Percentiles rank a stretch among this genome's conserved stretches.
phyloP scores from a whole-genome alignment of 2,113 vertebrate species.

The Camarhynchus parvulus region DNA sequence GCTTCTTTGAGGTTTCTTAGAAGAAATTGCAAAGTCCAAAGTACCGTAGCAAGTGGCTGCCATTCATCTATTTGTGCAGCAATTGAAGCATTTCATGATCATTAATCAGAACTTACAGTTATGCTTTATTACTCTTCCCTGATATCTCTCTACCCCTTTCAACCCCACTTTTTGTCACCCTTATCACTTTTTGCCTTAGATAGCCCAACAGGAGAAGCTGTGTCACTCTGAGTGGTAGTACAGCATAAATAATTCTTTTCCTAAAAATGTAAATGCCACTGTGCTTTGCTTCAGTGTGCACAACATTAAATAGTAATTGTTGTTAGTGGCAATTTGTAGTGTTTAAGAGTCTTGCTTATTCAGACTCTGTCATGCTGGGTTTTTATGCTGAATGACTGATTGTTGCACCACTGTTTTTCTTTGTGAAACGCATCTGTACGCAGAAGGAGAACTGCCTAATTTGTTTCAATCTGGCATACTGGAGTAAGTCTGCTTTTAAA shows the following conservation, averaged over 20 bases:
- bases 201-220: neutral
- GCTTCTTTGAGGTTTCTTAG: neutral
- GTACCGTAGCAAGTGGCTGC: neutral
- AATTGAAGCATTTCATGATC: neutral
- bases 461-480: conserved; percentile 11
- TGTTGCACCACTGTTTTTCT: neutral
- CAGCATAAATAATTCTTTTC: neutral
- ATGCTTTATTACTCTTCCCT: neutral
- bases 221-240: neutral
- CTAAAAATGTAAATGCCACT: neutral
- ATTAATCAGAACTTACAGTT: neutral
- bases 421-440: neutral
- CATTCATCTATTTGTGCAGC: neutral
- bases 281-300: neutral
- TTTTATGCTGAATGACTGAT: conserved; percentile 26
- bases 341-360: conserved; percentile 10
- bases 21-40: neutral
- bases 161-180: neutral
- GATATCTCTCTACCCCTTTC: neutral
- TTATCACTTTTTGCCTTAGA: neutral
- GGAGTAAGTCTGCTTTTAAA: conserved; percentile 30
- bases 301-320: neutral
- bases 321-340: neutral
- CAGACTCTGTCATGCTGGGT: neutral
- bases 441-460: conserved; percentile 12